Conservation (phyloP, 2,113 vertebrate genomes). For the Salvelinus namaycush region DNA sequence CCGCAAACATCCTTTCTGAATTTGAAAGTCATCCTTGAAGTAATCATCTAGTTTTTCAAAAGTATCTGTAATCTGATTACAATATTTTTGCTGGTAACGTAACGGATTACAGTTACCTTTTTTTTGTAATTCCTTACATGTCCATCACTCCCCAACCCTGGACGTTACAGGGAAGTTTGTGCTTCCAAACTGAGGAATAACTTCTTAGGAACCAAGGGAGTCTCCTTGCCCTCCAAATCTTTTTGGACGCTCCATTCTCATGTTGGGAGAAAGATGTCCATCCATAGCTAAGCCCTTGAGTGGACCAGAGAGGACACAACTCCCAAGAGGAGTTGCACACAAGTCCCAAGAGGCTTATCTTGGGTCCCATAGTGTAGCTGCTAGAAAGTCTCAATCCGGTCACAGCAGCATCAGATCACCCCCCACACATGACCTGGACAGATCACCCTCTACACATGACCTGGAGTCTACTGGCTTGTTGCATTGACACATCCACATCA, state of each 20-base stretch:
- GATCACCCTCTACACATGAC: constrained; percentile 36
- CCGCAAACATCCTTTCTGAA: too few relatives aligned
- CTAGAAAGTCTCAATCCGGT: constrained; percentile 50
- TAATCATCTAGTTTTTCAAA: too few relatives aligned
- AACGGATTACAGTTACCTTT: too few relatives aligned
- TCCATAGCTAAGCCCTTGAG: constrained; percentile 49
- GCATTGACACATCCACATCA: constrained; percentile 31
- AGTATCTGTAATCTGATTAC: too few relatives aligned
- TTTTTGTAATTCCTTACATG: too few relatives aligned
- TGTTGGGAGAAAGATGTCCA: neutral
- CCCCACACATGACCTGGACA: too few relatives aligned
- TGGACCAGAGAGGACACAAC: constrained; percentile 22
- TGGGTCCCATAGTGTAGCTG: constrained; percentile 56
- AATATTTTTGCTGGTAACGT: too few relatives aligned
- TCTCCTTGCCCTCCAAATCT: neutral
- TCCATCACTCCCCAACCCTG: too few relatives aligned
- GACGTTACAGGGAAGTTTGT: neutral
- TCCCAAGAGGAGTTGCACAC: constrained; percentile 61
- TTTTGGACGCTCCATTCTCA: too few relatives aligned
- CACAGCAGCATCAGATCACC: constrained; percentile 24
- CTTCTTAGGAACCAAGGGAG: neutral
- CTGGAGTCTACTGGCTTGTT: constrained; percentile 66
- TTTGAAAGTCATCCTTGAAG: too few relatives aligned
- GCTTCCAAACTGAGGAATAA: neutral
- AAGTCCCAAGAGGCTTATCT: constrained; percentile 68